Evolutionary conservation across 2,888 invertebrate genomes (phyloP).

Genomic region (Andrena marginata): DNA sequence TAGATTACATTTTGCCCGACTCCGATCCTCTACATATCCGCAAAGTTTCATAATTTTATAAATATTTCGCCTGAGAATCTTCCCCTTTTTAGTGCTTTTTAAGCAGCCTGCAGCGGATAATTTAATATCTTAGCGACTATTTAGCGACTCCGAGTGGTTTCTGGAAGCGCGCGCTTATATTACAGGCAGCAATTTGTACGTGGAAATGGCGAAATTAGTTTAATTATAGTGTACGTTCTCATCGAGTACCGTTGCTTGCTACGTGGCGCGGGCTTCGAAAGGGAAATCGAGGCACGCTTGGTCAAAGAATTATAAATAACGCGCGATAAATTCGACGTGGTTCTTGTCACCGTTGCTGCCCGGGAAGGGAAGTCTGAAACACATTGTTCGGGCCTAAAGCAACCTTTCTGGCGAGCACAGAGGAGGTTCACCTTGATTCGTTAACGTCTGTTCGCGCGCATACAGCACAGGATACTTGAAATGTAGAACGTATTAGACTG

Average conservation of each 20-base stretch:
- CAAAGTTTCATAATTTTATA: no score
- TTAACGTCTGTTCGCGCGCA: neutral
- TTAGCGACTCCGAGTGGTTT: no score
- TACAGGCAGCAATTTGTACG: neutral
- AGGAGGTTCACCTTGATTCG: conserved; percentile 44
- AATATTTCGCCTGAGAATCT: no score
- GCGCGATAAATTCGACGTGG: conserved; percentile 30
- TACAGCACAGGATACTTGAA: conserved; percentile 5
- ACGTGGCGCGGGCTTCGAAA: conserved; percentile 11
- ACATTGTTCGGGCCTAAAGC: conserved; percentile 9
- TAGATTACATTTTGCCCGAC: no score
- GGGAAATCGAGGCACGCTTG: conserved; percentile 20
- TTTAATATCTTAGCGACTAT: no score
- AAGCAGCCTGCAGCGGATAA: no score
- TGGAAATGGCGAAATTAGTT: neutral
- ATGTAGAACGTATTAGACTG: conserved; percentile 11
- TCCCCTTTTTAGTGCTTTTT: no score
- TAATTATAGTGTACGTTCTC: conserved; percentile 24
- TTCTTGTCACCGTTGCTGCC: neutral
- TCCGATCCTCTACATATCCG: no score
- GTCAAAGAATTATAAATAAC: conserved; percentile 56
- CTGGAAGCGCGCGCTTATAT: no score
- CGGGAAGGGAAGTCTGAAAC: conserved; percentile 13
- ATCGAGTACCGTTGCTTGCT: neutral
- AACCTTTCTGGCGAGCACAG: neutral